Conservation (phyloP, 2,113 vertebrate species). For the Pangasianodon hypophthalmus region DNA sequence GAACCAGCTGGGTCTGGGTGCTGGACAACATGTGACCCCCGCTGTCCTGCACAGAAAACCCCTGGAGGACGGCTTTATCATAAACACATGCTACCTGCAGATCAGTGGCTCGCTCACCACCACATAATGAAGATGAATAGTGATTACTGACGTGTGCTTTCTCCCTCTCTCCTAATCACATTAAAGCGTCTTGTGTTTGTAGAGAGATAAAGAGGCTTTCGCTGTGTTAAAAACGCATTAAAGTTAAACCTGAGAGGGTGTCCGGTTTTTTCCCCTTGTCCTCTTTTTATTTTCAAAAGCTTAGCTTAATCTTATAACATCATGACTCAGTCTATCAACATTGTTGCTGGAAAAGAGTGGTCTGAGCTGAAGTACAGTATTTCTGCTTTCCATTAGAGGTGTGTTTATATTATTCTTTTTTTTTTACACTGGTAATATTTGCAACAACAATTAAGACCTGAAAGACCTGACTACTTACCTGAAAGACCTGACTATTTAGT, state of each 20-base stretch:
- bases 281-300: conserved; percentile 22
- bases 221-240: conserved; percentile 16
- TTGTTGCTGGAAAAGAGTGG: background rate
- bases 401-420: background rate
- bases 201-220: conserved; percentile 27
- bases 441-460: background rate
- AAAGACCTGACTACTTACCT: no score
- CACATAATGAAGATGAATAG: conserved; percentile 55
- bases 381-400: background rate
- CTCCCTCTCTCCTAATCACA: conserved; percentile 46
- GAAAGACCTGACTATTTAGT: background rate
- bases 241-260: conserved; percentile 37
- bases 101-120: conserved; percentile 40
- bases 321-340: background rate
- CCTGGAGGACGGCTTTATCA: conserved; percentile 45
- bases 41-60: conserved; percentile 30
- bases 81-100: conserved; percentile 60
- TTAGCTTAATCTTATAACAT: conserved; percentile 28
- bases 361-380: background rate
- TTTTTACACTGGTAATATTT: background rate
- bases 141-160: conserved; percentile 54
- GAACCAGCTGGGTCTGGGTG: conserved; percentile 52
- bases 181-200: conserved; percentile 41
- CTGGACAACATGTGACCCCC: conserved; percentile 36
- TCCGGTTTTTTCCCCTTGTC: background rate